phyloP scores from a whole-genome alignment of 2,797 vertebrate genomes.

The Typhlichthys subterraneus region DNA sequence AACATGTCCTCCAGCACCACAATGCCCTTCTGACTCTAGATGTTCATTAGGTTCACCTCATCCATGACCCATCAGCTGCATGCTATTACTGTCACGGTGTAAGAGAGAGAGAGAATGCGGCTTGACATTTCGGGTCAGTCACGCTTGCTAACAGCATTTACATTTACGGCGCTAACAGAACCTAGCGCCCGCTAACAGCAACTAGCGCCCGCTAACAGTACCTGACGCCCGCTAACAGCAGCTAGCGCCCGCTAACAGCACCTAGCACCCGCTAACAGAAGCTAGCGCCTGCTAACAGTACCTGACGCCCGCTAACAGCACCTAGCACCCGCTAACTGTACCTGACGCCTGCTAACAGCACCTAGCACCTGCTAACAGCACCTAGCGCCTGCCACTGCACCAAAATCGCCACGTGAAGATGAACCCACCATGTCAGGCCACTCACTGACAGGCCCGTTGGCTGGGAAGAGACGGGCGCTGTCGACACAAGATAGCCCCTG shows the following conservation, averaged over 20 bases:
- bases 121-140: conserved; percentile 65
- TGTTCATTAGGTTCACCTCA: conserved; percentile 48
- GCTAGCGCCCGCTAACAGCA: no score
- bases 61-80: conserved; percentile 55
- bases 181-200: no score
- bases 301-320: no score
- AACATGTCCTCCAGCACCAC: conserved; percentile 13
- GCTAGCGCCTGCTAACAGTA: no score
- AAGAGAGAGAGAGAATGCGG: conserved; percentile 62
- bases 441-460: conserved; percentile 70
- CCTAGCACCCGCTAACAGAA: no score
- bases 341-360: no score
- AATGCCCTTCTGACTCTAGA: conserved; percentile 32
- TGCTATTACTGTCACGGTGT: conserved; percentile 61
- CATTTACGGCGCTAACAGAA: no score
- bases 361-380: no score
- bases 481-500: conserved; percentile 47
- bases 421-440: conserved; percentile 47
- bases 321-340: no score
- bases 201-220: no score
- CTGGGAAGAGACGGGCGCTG: conserved; percentile 38
- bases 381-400: neutral
- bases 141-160: conserved; percentile 56
- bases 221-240: no score
- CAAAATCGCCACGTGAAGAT: conserved; percentile 40